Percentiles rank a stretch among this genome's conserved stretches.
These are phyloP conservation scores for Xestia ashworthii DNA, from an alignment of 2,888 invertebrate species.

Conservation along the genomic window DNA sequence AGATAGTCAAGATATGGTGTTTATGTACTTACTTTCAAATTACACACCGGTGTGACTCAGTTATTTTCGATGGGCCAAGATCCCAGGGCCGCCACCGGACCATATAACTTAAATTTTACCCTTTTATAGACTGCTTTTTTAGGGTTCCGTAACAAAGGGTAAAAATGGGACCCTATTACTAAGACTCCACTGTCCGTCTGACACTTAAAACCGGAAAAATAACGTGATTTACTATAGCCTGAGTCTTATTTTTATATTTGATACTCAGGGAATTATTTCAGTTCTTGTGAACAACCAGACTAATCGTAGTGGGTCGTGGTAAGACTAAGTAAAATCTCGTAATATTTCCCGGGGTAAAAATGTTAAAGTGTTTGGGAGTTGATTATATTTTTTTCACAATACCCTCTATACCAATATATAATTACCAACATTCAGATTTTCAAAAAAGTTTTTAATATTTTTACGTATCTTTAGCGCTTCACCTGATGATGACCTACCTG, in stretches of 20 bases:
- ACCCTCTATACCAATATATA: neutral
- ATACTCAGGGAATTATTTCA: neutral
- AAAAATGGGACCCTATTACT: too few species aligned
- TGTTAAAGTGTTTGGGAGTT: neutral
- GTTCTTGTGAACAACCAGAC: too few species aligned
- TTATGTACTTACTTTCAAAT: slow-evolving; percentile 36
- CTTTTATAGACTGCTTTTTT: too few species aligned
- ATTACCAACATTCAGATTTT: neutral
- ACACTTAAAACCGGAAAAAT: neutral
- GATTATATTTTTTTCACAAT: neutral
- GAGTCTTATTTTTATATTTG: neutral
- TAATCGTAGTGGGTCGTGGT: too few species aligned
- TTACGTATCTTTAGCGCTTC: neutral
- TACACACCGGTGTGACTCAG: slow-evolving; percentile 30
- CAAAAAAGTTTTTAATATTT: neutral
- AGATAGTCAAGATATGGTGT: slow-evolving; percentile 35
- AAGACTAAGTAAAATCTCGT: neutral
- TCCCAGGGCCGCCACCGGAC: too few species aligned
- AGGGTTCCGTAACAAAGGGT: too few species aligned
- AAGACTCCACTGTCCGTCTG: too few species aligned
- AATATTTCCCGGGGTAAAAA: neutral
- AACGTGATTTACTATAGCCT: neutral
- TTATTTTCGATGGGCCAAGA: neutral
- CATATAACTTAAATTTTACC: too few species aligned
- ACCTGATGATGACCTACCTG: neutral